These are phyloP conservation scores for Stylophora pistillata DNA, from an alignment of 64 coral and sea anemone species.

Conservation along the genomic window DNA sequence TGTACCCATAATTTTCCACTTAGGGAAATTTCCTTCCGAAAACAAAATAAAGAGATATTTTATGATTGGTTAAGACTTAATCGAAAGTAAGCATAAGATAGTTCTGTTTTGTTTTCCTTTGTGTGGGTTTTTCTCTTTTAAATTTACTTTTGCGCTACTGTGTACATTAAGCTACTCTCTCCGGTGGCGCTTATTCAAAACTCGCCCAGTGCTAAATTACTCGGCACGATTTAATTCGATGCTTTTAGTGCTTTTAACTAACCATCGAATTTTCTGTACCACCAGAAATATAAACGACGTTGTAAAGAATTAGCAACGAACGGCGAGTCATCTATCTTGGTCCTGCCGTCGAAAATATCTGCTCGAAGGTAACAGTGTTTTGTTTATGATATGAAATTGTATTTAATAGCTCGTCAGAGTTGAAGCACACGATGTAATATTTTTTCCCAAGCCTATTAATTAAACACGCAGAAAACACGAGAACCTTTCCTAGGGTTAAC, in stretches of 20 bases:
- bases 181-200: not conserved
- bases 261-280: not conserved
- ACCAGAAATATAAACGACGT: not conserved
- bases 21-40: not conserved
- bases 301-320: not conserved
- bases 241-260: not conserved
- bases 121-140: not conserved
- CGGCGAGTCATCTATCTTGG: not conserved
- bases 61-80: conserved; percentile 15
- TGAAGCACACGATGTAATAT: too few relatives aligned
- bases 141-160: not conserved
- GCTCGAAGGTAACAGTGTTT: not conserved
- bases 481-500: too few relatives aligned
- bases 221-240: not conserved
- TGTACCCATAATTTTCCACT: not conserved
- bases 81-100: not conserved
- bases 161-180: not conserved
- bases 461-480: too few relatives aligned
- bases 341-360: not conserved
- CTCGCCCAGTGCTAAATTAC: not conserved
- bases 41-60: not conserved
- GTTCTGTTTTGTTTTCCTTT: conserved; percentile 9
- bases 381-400: too few relatives aligned
- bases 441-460: too few relatives aligned
- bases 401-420: too few relatives aligned